Evolutionary conservation across 2,797 vertebrate genomes (phyloP), one percentile per base, ranked within the genome.

Genomic region (Sebastiscus tertius): DNA sequence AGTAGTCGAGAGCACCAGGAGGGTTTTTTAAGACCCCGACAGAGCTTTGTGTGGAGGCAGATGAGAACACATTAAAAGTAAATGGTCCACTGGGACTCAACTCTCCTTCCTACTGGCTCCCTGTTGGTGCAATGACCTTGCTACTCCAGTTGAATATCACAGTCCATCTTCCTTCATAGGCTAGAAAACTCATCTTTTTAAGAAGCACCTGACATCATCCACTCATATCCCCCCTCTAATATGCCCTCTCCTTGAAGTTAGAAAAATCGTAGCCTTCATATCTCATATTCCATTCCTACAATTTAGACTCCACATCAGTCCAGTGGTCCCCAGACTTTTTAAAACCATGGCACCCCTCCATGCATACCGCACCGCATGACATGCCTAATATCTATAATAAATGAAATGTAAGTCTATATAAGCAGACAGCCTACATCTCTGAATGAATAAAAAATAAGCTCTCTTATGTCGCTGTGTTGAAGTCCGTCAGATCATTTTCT

Each of bases 41-140:
- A 66, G 80, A 70, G 79, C 72, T 87, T 88, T 92, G 83, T 90
- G 84, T 89, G 74, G 78, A 90, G 81, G 85, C 89, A 90, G 84
- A 92, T 92, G 93, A 93, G 93, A 88, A 90, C 71, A 71, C 89
- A 85, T 94, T 92, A 90, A 91, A 89, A 90, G 86, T 90, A 92
- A 94, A 91, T 82, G 88, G 87, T 74, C 92, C 83, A 55, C 71
- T 29, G 87, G 84, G 92, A 92, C 75, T 87, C 72, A 36, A 63
- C 84, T 84, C 88, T 83, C 71, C 77, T 84, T 87, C 75, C 79
- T 86, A 56, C 82, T 82, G 74, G 78, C 85, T 90, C 75, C 75
- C 80, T 81, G 84, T 80, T 89, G 85, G 72, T 89, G 85, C 77
- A 88, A 31, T 89, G 91, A 93, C 93, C 91, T 94, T 93, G 90